Evolutionary conservation across 2,888 invertebrate genomes (phyloP), one percentile per base, ranked within the genome.

Genomic region (Auanema sp.): DNA sequence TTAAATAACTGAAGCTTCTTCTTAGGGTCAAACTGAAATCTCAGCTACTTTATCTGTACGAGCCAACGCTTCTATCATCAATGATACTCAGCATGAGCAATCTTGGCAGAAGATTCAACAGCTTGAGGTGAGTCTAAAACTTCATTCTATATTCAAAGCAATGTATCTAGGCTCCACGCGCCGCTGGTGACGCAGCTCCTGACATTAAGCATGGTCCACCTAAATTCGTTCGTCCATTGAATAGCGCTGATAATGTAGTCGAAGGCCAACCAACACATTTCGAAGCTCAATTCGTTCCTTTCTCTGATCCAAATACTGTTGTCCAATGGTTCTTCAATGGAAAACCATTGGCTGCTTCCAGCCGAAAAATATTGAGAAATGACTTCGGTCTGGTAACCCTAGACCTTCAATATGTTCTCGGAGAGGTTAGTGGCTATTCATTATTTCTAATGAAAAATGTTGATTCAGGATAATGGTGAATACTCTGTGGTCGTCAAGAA

Each of bases 351-450:
- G 92, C 91, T 3, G 89, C 75, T 41, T 75, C 77, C 42, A 79
- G 75, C 56, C 68, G 82, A 44, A 60, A 76, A 49, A 67, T 71
- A 16, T 71, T 79, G 23, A 60, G 91, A 91, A 54, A 92, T 83
- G 96, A 98, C 85, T 96, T 98, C 85, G 96, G 97, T 62, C 92
- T 91, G 81, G 92, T 96, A 5, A 90, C 93, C 18, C 87, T 98
- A 77, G 93, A 94, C 83, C 89, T 94, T 67, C 90, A 88, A 64
- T 91, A 92, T 79, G 89, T 91, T 0, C 92, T 93, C 81, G 90
- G 91, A 70, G 92, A 93, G 86, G 93, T 94, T 5, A 47, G 47
- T 47, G n/a, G n/a, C n/a, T n/a, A n/a, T n/a, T n/a, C n/a, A n/a
- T n/a, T n/a, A n/a, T n/a, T n/a, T n/a, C n/a, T n/a, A n/a, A n/a